Percentiles rank a stretch among this genome's conserved stretches.
phyloP scores from a whole-genome alignment of 2,113 vertebrate genomes.

The Dermatemys mawii region DNA sequence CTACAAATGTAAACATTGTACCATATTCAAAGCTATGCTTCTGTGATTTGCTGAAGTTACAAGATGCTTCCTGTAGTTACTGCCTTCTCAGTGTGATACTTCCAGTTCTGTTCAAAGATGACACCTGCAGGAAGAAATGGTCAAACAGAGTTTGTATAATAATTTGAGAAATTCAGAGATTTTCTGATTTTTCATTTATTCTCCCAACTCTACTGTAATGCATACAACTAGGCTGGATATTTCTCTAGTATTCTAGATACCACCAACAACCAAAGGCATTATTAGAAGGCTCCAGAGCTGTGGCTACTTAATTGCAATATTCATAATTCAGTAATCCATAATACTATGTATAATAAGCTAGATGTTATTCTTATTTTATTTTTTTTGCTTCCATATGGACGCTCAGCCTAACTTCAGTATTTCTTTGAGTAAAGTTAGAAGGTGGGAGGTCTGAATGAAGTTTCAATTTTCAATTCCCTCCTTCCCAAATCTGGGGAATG shows the following conservation, averaged over 20 bases:
- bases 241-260: background rate
- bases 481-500: background rate
- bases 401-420: background rate
- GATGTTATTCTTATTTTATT: background rate
- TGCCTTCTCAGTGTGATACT: accelerated
- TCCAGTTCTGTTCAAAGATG: background rate
- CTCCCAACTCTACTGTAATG: background rate
- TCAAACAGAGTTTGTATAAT: background rate
- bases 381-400: background rate
- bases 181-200: background rate
- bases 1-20: background rate
- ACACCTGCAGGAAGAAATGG: accelerated
- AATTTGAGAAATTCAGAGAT: background rate
- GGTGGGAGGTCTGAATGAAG: background rate
- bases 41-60: background rate
- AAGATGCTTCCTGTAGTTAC: background rate
- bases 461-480: background rate
- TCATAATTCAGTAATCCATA: background rate
- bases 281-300: background rate
- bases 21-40: background rate
- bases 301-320: background rate
- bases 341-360: background rate
- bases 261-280: background rate
- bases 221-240: background rate
- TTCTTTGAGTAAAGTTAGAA: background rate